phyloP scores from a whole-genome alignment of 2,888 invertebrate species.

The Apocheima hispidaria region DNA sequence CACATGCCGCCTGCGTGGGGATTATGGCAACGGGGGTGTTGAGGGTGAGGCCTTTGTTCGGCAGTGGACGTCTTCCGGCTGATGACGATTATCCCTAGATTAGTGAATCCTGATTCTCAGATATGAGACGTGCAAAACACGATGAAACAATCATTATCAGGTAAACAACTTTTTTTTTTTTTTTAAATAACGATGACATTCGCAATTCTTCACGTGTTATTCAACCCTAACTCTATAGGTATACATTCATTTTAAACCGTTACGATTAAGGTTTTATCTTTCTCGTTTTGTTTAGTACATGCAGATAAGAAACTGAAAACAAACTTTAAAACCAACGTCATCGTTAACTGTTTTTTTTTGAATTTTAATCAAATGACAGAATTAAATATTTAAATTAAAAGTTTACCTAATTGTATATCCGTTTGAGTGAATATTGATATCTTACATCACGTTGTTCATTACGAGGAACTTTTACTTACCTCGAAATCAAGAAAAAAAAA shows the following conservation, averaged over 20 bases:
- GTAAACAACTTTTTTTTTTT: constrained; percentile 12
- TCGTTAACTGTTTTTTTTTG: constrained; percentile 1
- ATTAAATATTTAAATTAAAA: constrained; percentile 3
- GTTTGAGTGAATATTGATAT: no score
- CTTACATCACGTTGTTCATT: no score
- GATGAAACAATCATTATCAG: constrained; percentile 2
- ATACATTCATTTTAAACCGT: neutral
- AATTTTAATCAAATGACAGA: neutral
- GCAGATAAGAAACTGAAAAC: constrained; percentile 1
- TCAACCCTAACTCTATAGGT: constrained; percentile 1
- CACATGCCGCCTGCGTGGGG: no score
- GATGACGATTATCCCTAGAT: no score
- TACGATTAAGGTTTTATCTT: constrained; percentile 3
- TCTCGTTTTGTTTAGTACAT: neutral
- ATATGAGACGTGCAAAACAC: neutral
- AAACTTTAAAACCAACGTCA: constrained; percentile 6
- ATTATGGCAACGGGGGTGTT: no score
- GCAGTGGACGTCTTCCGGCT: no score
- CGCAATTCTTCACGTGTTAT: neutral
- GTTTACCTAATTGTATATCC: neutral
- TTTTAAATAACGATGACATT: constrained; percentile 2
- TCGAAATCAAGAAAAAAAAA: no score
- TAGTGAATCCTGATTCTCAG: neutral
- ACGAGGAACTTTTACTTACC: no score
- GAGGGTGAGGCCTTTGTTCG: no score